Base-by-base conservation (phyloP, 1,140 invertebrate species). In the Solen grandis region DNA sequence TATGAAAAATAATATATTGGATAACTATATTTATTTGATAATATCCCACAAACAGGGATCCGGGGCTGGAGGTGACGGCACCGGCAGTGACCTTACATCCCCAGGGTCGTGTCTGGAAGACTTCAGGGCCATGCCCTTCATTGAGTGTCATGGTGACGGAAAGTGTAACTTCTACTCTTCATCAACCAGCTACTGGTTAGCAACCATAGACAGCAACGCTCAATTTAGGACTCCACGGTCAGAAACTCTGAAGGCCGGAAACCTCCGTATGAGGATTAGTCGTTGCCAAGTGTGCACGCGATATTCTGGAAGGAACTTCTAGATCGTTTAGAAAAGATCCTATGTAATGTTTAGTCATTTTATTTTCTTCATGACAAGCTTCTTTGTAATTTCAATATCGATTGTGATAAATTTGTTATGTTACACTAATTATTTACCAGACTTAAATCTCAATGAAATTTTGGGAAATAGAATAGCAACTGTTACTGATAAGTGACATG, bases 131-230 rank as follows among this genome's bases (percentile, higher is more conserved):
- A 95, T 97, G 46, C 97, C 98, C 68, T 99, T 98, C 93, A 97
- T 98, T 84, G 98, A 99, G 93, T 99, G 97, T 91, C 90, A 91
- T 46, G 90, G 91, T 22, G 79, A 81, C 25, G 92, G 92, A 54
- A 88, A 88, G 0, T 92, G 92, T 81, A 91, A 92, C 81, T 90
- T 92, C 77, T 92, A 91, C 57, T 88, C 91, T 25, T 89, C 89
- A 5, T 97, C 98, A 93, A 96, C 97, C 89, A 98, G 97, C 91
- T 99, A 99, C 94, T 99, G 99, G 99, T 93, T 99, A 89, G 96
- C 97, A 13, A 98, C 97, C 1, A 96, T 99, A 84, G 97, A 99
- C 84, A 62, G 70, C 10, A 94, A 95, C 41, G 91, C 94, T 73
- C 94, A 97, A 80, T 99, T 99, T 93, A 88, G 93, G 83, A 94